Conservation (phyloP, 2,113 vertebrate genomes). For the Phaetusa simplex region DNA sequence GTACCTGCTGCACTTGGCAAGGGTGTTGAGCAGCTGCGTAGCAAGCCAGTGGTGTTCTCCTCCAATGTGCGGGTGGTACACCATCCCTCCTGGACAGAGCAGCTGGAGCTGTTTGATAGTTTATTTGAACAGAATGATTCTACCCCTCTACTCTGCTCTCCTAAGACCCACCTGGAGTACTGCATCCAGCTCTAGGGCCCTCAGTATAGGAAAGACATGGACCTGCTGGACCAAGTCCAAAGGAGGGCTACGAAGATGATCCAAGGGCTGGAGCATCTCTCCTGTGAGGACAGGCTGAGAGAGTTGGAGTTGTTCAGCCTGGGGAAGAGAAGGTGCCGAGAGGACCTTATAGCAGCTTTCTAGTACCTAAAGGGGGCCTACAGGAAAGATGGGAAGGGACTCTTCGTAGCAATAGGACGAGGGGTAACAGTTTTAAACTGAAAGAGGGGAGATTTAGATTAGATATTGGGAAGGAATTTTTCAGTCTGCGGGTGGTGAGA, state of each 20-base stretch:
- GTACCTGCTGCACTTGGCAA: not conserved
- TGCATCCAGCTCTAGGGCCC: not conserved
- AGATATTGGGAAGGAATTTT: not conserved
- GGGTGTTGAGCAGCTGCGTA: not conserved
- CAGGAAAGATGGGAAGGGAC: not conserved
- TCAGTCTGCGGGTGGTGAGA: not conserved
- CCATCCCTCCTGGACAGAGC: not conserved
- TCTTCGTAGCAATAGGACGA: not conserved
- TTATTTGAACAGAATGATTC: not conserved
- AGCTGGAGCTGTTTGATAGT: not conserved
- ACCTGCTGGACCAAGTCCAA: not conserved
- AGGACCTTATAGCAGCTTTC: not conserved
- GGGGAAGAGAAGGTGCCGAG: not conserved
- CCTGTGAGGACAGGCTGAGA: not conserved
- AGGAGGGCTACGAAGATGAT: not conserved
- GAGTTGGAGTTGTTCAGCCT: not conserved
- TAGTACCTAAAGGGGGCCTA: not conserved
- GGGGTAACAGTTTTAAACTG: not conserved
- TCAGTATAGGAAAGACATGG: not conserved
- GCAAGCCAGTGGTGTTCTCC: not conserved
- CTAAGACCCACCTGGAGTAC: not conserved
- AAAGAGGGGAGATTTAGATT: not conserved
- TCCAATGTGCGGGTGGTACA: rapidly evolving
- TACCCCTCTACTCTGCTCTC: not conserved
- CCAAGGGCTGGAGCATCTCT: not conserved